Evolutionary conservation across 2,113 vertebrate genomes (phyloP), one percentile per base, ranked within the genome.

Genomic region (Marcusenius ussheri): DNA sequence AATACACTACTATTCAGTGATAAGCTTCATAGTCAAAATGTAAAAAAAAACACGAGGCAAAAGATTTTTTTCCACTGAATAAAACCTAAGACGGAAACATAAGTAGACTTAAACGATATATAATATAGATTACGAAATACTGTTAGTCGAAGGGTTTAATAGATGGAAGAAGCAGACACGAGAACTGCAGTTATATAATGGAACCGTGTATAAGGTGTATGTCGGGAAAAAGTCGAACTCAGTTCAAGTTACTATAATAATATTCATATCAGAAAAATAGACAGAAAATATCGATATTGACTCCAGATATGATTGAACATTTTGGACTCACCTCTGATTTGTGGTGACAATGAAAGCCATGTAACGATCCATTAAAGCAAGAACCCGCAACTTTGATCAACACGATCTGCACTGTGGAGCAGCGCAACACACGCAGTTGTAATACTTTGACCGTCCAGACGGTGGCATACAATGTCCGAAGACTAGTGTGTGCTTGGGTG

Each of bases 271-370:
- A 42, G 74, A 6, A 42, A 80, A 80, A n/a, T n/a, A 39, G 15
- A 80, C 74, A 80, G 10, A 80, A 35, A 80, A 35, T 13, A 80
- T 80, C 17, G 15, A 80, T 80, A 80, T 19, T 39, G 35, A 17
- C 74, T 80, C 35, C 62, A 19, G 35, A 19, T 35, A 42, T 80
- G 31, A 19, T 17, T 87, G 47, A 87, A 50, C n/a, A n/a, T n/a
- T 53, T 51, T 39, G 50, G 19, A 87, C 85, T 87, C 49, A 87
- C 47, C 85, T 53, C 85, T 31, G 85, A 87, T 87, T 56, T 35
- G 3, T 27, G 45, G 13, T 3, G 45, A 87, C 84, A 51, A 27
- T 31, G 31, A 11, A 84, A 46, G 83, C 45, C 83, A 47, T 21
- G 47, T 31, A 56, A n/a, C n/a, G 50, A 53, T 53, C 85, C 85